Evolutionary conservation across 2,113 vertebrate genomes (phyloP).

Genomic region (Cepphus grylle): DNA sequence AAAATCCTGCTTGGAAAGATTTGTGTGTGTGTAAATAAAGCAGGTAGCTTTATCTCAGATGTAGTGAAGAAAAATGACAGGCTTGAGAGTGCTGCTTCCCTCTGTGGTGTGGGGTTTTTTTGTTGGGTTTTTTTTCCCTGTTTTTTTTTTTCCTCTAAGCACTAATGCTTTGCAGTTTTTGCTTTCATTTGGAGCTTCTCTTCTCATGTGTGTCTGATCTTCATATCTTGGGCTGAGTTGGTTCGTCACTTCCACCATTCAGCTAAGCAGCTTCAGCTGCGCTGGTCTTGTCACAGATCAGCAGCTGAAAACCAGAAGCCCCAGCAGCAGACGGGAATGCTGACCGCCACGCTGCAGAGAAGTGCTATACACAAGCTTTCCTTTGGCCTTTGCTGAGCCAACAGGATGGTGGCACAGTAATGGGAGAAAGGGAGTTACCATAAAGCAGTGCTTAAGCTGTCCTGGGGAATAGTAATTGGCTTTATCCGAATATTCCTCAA

Average conservation of each 20-base stretch:
- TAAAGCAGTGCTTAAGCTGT: background rate
- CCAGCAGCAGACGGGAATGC: background rate
- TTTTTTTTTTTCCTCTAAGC: background rate
- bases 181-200: constrained; percentile 24
- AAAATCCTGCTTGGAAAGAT: background rate
- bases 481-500: background rate
- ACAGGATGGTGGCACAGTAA: background rate
- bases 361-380: background rate
- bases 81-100: background rate
- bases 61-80: background rate
- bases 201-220: background rate
- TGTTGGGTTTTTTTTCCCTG: too few relatives aligned
- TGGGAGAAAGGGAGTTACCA: background rate
- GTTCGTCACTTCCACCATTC: background rate
- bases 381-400: background rate
- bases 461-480: background rate
- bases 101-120: background rate
- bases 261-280: background rate
- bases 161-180: constrained; percentile 9
- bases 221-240: background rate
- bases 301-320: background rate
- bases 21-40: background rate
- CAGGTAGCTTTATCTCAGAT: background rate
- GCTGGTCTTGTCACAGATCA: background rate
- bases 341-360: background rate